phyloP scores from a whole-genome alignment of 2,797 vertebrate genomes.

The Dendrocincla tyrannina region DNA sequence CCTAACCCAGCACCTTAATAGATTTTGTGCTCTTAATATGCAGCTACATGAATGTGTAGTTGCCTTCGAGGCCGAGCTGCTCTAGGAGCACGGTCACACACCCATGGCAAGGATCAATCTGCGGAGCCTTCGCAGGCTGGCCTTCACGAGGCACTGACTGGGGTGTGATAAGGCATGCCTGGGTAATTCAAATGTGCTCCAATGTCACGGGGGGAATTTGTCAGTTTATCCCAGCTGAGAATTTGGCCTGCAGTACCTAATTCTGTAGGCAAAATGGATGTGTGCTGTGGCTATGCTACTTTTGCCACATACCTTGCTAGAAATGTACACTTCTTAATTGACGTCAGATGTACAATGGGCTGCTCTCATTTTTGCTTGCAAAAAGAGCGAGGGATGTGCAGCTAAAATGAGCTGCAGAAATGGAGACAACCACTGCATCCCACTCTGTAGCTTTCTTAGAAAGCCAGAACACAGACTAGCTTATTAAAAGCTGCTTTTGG shows the following conservation, averaged over 20 bases:
- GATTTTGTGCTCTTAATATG: neutral
- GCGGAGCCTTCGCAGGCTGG: neutral
- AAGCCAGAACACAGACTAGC: neutral
- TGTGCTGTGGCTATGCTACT: neutral
- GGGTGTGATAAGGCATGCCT: neutral
- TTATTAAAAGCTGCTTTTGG: neutral
- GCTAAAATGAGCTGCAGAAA: neutral
- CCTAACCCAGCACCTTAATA: neutral
- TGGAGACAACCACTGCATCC: neutral
- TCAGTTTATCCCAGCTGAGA: neutral
- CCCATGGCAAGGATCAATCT: neutral
- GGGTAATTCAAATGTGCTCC: constrained; percentile 4
- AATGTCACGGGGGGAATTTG: neutral
- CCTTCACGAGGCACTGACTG: neutral
- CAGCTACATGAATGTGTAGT: neutral
- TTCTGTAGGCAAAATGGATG: neutral
- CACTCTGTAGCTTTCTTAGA: neutral
- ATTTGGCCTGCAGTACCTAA: neutral
- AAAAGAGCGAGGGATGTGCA: neutral
- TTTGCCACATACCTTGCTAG: neutral
- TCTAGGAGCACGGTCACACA: neutral
- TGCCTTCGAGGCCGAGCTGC: neutral
- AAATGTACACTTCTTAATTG: neutral
- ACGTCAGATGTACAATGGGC: neutral
- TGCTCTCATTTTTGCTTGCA: neutral